These are phyloP conservation scores for Bombylius major DNA, from an alignment of 2,888 invertebrate species.

Conservation along the genomic window DNA sequence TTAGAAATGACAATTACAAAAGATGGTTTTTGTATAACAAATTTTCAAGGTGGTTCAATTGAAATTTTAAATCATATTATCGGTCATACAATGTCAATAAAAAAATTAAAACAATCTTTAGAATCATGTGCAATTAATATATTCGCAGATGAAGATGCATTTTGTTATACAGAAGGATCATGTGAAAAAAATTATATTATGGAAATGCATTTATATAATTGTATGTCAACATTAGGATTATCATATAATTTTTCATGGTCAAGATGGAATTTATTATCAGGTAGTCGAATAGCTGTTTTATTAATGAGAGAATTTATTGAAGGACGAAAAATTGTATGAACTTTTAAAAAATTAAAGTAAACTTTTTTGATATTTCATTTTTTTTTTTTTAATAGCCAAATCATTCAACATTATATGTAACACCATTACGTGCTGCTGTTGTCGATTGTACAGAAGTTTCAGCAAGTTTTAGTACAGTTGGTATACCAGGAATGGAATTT, in stretches of 20 bases:
- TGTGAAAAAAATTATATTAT: conserved; percentile 58
- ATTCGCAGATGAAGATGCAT: conserved; percentile 67
- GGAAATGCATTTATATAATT: conserved; percentile 63
- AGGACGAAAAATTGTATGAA: conserved; percentile 30
- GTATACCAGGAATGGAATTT: conserved; percentile 40
- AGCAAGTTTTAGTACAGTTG: conserved; percentile 47
- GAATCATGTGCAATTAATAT: conserved; percentile 63
- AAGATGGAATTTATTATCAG: conserved; percentile 51
- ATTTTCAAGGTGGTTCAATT: conserved; percentile 32
- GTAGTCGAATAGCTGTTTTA: conserved; percentile 32
- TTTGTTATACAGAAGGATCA: conserved; percentile 53
- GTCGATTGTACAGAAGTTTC: conserved; percentile 67
- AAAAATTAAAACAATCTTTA: conserved; percentile 28
- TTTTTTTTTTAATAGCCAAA: conserved; percentile 23
- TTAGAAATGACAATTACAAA: conserved; percentile 42
- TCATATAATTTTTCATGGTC: conserved; percentile 75
- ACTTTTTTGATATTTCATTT: background rate
- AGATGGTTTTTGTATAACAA: conserved; percentile 30
- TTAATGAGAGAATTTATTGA: conserved; percentile 32
- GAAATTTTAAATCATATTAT: conserved; percentile 29
- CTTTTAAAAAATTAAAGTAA: background rate
- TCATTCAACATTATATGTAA: conserved; percentile 42
- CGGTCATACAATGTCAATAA: conserved; percentile 26
- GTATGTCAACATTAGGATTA: conserved; percentile 60
- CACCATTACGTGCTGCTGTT: conserved; percentile 52